These are phyloP conservation scores for Balearica regulorum DNA, from an alignment of 2,797 vertebrate species.

Conservation along the genomic window DNA sequence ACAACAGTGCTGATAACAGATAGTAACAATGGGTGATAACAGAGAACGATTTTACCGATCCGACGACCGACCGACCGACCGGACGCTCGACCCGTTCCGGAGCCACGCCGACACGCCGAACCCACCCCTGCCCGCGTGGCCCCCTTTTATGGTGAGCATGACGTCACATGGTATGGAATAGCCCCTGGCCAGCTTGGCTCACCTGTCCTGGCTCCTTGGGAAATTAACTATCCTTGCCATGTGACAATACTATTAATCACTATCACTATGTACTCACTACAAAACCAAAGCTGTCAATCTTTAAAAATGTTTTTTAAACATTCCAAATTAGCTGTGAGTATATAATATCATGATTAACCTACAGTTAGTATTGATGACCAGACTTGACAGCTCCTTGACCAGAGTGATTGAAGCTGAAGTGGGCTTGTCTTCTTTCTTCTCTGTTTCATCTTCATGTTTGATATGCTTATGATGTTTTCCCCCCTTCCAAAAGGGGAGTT, in stretches of 20 bases:
- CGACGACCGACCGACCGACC: too few relatives aligned
- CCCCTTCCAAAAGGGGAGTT: fast-evolving
- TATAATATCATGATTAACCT: not conserved
- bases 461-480: not conserved
- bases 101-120: too few relatives aligned
- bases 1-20: too few relatives aligned
- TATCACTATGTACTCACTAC: not conserved
- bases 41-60: too few relatives aligned
- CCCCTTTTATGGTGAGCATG: too few relatives aligned
- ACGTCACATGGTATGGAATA: too few relatives aligned
- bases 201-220: too few relatives aligned
- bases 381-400: not conserved
- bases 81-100: too few relatives aligned
- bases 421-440: not conserved
- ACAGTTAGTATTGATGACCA: not conserved
- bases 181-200: too few relatives aligned
- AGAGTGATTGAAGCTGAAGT: not conserved
- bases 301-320: not conserved
- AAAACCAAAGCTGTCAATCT: not conserved
- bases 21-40: too few relatives aligned
- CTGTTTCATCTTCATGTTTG: not conserved
- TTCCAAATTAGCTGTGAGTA: not conserved
- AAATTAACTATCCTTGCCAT: too few relatives aligned
- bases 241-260: not conserved
- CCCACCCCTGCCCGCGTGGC: too few relatives aligned